Evolutionary conservation across 2,888 invertebrate species (phyloP), one percentile per base, ranked within the genome.

Genomic region (Drosophila merina): DNA sequence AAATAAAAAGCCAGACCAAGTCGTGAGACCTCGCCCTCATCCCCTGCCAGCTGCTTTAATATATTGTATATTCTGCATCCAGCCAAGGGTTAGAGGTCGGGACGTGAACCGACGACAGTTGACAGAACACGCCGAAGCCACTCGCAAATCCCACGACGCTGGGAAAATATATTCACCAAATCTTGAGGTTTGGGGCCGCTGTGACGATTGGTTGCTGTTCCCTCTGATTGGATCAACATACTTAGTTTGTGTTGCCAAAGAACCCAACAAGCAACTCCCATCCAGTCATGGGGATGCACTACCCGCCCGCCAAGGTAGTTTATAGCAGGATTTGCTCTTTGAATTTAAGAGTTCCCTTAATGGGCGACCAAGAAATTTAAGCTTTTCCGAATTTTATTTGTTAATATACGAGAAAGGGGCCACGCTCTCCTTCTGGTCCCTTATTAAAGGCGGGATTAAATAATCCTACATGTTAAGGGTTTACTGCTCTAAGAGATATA

Each of bases 81-180:
- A 30, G 42, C 55, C 66, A 67, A 56, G 67, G 67, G 67, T 67
- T 67, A 66, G 67, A 38, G 67, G 66, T 64, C 49, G 49, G 31
- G 10, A 55, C 66, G 49, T 50, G 66, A 50, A 51, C 45, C 63
- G 60, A 50, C 49, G 63, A 59, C 63, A 52, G 62, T 47, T 62
- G 62, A 62, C 63, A 60, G 62, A 64, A 60, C 25, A 60, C 50
- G 8, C n/a, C 42, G 28, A 47, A 54, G 25, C 26, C 8, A 20
- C 25, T 25, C 20, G 51, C 51, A 64, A 64, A 40, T 62, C 64
- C 64, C 5, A 12, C 20, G 20, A 20, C 20, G 20, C 20, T 1
- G 20, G 47, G 47, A 52, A 52, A 62, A 64, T 62, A 33, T 62
- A 62, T 62, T 52, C 64, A 64, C 26, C 47, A 7, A 52, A 47